Conservation (phyloP, 2,888 invertebrate species). For the Lasius fuliginosus region DNA sequence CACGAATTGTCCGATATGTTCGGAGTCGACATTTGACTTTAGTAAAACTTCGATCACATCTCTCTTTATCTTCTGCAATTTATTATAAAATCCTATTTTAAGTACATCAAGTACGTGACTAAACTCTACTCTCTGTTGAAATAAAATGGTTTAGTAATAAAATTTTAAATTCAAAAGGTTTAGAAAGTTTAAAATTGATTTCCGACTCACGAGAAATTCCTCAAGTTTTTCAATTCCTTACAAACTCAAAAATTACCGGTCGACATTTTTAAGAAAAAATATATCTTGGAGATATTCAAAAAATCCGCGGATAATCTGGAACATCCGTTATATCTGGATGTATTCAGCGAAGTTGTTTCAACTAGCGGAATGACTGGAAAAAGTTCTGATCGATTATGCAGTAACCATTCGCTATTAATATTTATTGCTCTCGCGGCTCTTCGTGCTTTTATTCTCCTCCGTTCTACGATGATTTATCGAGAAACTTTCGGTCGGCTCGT, state of each 20-base stretch:
- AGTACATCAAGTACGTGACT: not conserved
- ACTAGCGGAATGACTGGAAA: conserved; percentile 46
- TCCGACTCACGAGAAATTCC: not conserved
- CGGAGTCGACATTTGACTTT: not conserved
- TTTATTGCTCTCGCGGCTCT: conserved; percentile 81
- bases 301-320: not conserved
- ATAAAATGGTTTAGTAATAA: not conserved
- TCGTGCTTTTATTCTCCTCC: conserved; percentile 54
- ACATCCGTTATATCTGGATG: conserved; percentile 32
- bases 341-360: conserved; percentile 36
- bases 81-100: conserved; percentile 1
- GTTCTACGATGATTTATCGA: conserved; percentile 80
- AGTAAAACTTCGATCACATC: not conserved
- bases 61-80: not conserved
- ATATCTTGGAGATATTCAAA: not conserved
- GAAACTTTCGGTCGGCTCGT: conserved; percentile 77
- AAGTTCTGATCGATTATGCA: conserved; percentile 74
- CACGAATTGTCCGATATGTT: not conserved
- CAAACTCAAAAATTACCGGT: not conserved
- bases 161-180: conserved; percentile 11
- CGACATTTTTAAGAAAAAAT: not conserved
- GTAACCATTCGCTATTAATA: conserved; percentile 79
- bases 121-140: not conserved
- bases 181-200: not conserved
- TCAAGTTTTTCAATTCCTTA: not conserved